A percentile compares a stretch with the other conserved stretches of the same genome.
These are phyloP conservation scores for Acanthis flammea DNA, from an alignment of 2,797 vertebrate genomes.

Conservation along the genomic window DNA sequence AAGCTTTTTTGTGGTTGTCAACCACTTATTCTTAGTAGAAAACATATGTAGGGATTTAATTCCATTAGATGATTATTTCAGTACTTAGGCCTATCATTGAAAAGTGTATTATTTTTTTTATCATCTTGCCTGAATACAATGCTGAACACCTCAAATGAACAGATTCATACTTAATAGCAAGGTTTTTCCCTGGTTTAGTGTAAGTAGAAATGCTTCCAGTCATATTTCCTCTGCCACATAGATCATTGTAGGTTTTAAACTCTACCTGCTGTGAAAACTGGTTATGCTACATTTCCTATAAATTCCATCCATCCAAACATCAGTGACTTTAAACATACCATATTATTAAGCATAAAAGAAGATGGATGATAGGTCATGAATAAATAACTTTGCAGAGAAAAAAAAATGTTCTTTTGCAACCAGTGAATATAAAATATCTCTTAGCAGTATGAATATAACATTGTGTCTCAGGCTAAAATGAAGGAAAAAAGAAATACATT, in stretches of 20 bases:
- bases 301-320: background rate
- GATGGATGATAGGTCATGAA: background rate
- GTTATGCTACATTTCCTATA: background rate
- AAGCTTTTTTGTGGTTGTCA: background rate
- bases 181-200: background rate
- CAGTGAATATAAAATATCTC: background rate
- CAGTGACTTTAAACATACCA: background rate
- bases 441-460: background rate
- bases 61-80: background rate
- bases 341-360: background rate
- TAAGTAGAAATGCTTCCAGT: background rate
- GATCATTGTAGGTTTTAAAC: background rate
- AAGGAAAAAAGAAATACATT: background rate
- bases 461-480: background rate
- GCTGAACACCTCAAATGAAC: background rate
- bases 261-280: background rate
- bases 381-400: background rate
- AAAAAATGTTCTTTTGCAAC: background rate
- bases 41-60: background rate
- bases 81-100: background rate
- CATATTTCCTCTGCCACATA: background rate
- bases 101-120: background rate
- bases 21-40: background rate
- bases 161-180: background rate
- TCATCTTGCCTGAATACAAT: background rate